Evolutionary conservation across 2,888 invertebrate species (phyloP), one percentile per base, ranked within the genome.

Genomic region (Digitonthophagus gazella): DNA sequence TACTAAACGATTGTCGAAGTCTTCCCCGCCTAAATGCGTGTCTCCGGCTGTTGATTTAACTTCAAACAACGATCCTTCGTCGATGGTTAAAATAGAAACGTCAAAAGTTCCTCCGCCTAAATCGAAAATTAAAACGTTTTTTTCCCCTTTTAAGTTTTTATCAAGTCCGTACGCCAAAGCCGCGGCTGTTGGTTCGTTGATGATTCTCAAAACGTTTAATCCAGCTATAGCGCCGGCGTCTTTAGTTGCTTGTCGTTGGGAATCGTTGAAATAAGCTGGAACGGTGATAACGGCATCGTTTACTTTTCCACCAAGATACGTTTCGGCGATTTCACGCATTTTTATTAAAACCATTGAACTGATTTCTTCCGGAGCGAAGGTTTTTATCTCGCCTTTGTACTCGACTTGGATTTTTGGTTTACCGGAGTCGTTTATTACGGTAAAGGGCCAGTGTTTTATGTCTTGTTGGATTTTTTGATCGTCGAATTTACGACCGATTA

Each of bases 21-120:
- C 92, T 84, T 92, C 91, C 11, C 91, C 92, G 2, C 91, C 92
- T 72, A 91, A 84, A 81, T 93, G 93, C 0, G 93, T 93, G 77
- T 94, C 93, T 3, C 93, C 93, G 2, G 93, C 90, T 0, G 93
- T 93, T 0, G 93, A 87, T 79, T 87, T 88, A 0, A 94, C 93
- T 84, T 93, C 92, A 77, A 93, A 93, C 72, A 93, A 80, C 0
- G 91, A 90, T 0, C 95, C 90, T 82, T 96, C 95, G 76, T 94
- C 93, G 80, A 97, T 96, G 73, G 93, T 90, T 22, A 97, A 85
- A 73, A 96, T 88, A 20, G 96, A 96, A 5, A 97, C 96, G 85
- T 97, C 96, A 80, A 97, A 97, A 44, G 95, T 96, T 22, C 95
- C 96, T 72, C 96, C 96, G 18, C 92, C 92, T 70, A 93, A 85